Percentiles rank a stretch among this genome's conserved stretches.
These are phyloP conservation scores for Parazoanthus darwini DNA, from an alignment of 92 coral and sea anemone genomes.

Conservation along the genomic window DNA sequence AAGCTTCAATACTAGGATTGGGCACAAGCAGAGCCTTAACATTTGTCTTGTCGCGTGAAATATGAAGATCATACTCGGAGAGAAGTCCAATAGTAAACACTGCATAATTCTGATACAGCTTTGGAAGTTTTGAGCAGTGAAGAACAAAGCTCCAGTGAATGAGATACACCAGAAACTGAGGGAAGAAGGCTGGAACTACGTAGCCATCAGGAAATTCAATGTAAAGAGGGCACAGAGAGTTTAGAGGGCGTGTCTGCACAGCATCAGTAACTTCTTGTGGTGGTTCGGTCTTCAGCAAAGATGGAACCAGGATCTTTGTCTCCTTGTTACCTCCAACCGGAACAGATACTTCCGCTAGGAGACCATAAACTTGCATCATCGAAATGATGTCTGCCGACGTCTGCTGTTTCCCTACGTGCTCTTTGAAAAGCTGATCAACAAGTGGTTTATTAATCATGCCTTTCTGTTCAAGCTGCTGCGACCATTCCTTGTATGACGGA, in stretches of 20 bases:
- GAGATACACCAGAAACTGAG: background rate
- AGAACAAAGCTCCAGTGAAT: background rate
- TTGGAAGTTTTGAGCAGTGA: background rate
- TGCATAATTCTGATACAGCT: background rate
- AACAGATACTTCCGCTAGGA: background rate
- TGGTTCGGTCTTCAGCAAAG: background rate
- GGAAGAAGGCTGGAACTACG: background rate
- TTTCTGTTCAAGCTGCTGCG: background rate
- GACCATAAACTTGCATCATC: background rate
- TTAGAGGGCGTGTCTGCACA: background rate
- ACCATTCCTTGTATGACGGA: too few relatives aligned
- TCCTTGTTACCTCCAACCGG: background rate
- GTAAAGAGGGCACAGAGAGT: background rate
- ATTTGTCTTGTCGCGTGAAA: background rate
- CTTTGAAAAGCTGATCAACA: background rate
- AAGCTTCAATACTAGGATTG: background rate
- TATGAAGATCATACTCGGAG: background rate
- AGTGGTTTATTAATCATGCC: background rate
- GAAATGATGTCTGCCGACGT: background rate
- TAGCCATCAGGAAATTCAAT: background rate
- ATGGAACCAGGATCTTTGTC: background rate
- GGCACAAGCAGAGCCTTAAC: background rate
- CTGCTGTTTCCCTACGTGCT: background rate
- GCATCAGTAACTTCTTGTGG: background rate
- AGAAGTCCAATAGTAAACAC: background rate